phyloP scores from a whole-genome alignment of 1,140 invertebrate genomes.

The Euura saliciscinereae region DNA sequence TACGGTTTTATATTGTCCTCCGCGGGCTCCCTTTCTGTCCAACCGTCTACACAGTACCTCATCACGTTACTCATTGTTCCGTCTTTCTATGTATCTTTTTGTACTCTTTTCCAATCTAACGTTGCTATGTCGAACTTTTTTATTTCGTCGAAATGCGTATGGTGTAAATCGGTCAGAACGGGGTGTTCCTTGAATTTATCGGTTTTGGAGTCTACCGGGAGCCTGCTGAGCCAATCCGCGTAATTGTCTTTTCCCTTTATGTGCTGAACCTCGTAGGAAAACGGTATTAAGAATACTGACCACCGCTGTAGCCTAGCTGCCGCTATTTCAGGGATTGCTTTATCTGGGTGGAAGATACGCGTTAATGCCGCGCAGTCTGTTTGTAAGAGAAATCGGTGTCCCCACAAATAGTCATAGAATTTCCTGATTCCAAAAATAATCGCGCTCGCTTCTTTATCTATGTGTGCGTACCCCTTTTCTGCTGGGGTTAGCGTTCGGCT shows the following conservation, averaged over 20 bases:
- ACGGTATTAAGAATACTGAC: conserved; percentile 27
- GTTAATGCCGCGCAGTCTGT: conserved; percentile 41
- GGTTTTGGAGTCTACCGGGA: conserved; percentile 27
- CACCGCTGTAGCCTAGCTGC: conserved; percentile 27
- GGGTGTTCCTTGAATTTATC: background rate
- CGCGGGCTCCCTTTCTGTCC: background rate
- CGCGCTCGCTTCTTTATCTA: conserved; percentile 56
- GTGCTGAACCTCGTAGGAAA: conserved; percentile 26
- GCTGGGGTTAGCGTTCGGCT: conserved; percentile 50
- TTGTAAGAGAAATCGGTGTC: conserved; percentile 42
- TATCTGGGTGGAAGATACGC: conserved; percentile 34
- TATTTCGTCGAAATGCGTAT: conserved; percentile 9
- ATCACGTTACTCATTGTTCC: background rate
- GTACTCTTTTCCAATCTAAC: conserved; percentile 9
- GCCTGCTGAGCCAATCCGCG: conserved; percentile 31
- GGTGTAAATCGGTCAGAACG: background rate
- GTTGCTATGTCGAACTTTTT: conserved; percentile 3
- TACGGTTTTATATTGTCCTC: conserved; percentile 1
- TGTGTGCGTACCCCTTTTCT: conserved; percentile 54
- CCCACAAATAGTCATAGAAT: conserved; percentile 55
- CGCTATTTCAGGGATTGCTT: conserved; percentile 28
- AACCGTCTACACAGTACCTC: conserved; percentile 8
- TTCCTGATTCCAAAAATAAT: conserved; percentile 49
- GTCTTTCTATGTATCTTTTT: conserved; percentile 9
- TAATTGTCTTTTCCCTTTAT: conserved; percentile 27